Percentiles rank a stretch among this genome's conserved stretches.
Conservation (phyloP, 2,797 vertebrate genomes). For the Propithecus deckenii region DNA sequence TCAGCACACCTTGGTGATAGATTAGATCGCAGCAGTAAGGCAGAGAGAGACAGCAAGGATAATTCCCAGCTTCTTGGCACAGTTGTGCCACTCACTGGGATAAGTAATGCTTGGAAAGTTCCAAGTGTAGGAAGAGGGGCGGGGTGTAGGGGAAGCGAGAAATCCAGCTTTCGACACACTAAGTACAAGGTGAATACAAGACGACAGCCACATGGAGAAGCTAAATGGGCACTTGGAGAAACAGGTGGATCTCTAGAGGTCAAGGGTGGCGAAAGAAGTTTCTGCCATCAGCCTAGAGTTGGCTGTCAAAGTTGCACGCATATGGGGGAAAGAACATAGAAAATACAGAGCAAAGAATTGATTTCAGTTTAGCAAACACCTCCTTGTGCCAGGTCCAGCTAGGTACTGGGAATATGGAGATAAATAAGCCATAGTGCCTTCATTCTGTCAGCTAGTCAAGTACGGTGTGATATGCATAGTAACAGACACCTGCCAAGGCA, state of each 20-base stretch:
- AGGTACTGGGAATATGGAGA: background rate
- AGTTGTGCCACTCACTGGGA: background rate
- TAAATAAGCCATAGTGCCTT: background rate
- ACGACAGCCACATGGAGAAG: background rate
- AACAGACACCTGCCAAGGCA: background rate
- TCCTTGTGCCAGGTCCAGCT: background rate
- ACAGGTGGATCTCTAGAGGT: background rate
- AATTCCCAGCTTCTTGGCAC: background rate
- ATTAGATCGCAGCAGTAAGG: background rate
- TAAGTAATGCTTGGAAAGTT: background rate
- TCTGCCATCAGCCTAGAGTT: background rate
- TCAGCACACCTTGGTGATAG: background rate
- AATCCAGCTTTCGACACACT: background rate
- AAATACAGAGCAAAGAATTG: background rate
- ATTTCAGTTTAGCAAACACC: background rate
- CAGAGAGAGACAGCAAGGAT: background rate
- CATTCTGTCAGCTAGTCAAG: background rate
- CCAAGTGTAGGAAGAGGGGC: background rate
- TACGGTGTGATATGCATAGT: background rate
- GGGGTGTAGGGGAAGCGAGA: rapidly evolving
- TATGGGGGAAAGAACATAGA: background rate
- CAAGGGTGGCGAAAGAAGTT: background rate
- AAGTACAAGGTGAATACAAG: background rate
- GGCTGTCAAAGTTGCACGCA: background rate
- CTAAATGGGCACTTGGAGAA: background rate